Evolutionary conservation across 2,113 vertebrate genomes (phyloP), one percentile per base, ranked within the genome.

Genomic region (Gallinago paraguaiae): DNA sequence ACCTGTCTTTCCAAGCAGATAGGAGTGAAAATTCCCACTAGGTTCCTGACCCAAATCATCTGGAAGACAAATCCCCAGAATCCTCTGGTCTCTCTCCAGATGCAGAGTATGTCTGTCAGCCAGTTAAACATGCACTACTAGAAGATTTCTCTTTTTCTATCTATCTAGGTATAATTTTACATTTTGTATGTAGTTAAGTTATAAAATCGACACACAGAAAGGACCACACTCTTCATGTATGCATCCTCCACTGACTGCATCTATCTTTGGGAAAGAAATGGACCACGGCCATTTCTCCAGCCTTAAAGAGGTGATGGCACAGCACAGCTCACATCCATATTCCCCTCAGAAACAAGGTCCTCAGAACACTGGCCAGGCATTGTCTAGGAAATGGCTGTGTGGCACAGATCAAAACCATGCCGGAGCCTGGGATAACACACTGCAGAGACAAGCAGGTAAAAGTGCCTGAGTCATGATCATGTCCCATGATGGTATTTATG

Each of bases 381-480:
- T 48, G 23, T 3, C 8, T 25, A 23, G 16, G 22, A 84, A 31
- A 74, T 12, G 33, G 2, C 17, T 51, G 6, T 16, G 19, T 35
- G 30, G 9, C 23, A 67, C 10, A 48, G 61, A 43, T 11, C 11
- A 37, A 78, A 89, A 33, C 11, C 7, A n/a, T 57, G 30, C 20
- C 33, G 57, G 30, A 92, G 9, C 10, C 31, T 45, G 39, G 7
- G 6, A 18, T 35, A 39, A n/a, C 23, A n/a, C n/a, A 25, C 24
- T 6, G 14, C 61, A 65, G 30, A 23, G 14, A 20, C 11, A 23
- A 76, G 7, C 0, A 0, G 2, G 3, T 51, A 1, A 6, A 16
- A 56, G 33, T 41, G 39, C 33, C 48, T 20, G 11, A 81, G 25
- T 23, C 10, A 20, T 27, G 45, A 8, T 33, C 6, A 0, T 18